A percentile compares a stretch with the other conserved stretches of the same genome.
phyloP scores from a whole-genome alignment of 2,888 invertebrate species.

The Microdon myrmicae region DNA sequence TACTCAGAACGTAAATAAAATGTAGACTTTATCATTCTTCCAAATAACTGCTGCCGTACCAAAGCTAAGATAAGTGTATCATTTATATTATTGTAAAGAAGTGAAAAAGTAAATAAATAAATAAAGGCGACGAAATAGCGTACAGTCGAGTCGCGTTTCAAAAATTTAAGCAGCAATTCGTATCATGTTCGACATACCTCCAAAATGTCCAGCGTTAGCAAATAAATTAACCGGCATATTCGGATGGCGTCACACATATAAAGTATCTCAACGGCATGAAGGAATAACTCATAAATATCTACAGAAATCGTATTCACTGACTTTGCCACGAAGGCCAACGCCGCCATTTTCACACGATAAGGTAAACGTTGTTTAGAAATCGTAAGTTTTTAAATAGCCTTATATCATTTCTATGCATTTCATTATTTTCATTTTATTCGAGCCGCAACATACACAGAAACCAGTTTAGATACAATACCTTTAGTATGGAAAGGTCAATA shows the following conservation, averaged over 20 bases:
- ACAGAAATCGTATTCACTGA: conserved; percentile 66
- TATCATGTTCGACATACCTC: conserved; percentile 72
- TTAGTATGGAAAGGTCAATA: too few relatives aligned
- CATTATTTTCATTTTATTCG: neutral
- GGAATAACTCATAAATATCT: conserved; percentile 67
- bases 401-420: neutral
- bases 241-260: conserved; percentile 83
- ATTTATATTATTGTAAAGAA: too few relatives aligned
- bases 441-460: neutral
- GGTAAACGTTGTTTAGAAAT: conserved; percentile 56
- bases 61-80: conserved; percentile 38
- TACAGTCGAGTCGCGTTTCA: too few relatives aligned
- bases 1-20: too few relatives aligned
- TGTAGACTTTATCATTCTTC: conserved; percentile 19
- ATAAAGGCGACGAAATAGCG: too few relatives aligned
- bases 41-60: conserved; percentile 21
- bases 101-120: too few relatives aligned
- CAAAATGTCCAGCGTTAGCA: conserved; percentile 80
- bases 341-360: conserved; percentile 60
- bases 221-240: conserved; percentile 81
- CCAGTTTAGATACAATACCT: too few relatives aligned
- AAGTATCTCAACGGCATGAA: conserved; percentile 80
- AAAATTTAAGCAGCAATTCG: neutral
- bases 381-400: neutral
- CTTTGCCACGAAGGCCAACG: conserved; percentile 63